These are phyloP conservation scores for Trissolcus brochymenae DNA, from an alignment of 2,888 invertebrate species.

Conservation along the genomic window DNA sequence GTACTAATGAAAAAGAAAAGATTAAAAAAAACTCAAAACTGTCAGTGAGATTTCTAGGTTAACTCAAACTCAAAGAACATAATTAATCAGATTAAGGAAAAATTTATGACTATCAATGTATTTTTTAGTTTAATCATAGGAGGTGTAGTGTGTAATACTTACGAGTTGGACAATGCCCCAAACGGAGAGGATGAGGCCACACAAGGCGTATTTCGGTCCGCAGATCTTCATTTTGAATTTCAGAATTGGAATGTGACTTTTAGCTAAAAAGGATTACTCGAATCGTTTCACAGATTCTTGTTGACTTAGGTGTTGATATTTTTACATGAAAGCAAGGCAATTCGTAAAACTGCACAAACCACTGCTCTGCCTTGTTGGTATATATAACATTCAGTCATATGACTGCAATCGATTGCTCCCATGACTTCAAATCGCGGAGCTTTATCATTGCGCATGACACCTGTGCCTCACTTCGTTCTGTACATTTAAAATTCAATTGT, in stretches of 20 bases:
- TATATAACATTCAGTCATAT: constrained; percentile 41
- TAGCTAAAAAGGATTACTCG: background rate
- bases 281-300: background rate
- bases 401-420: constrained; percentile 42
- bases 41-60: no score
- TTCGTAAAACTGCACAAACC: constrained; percentile 4
- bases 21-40: no score
- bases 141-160: constrained; percentile 71
- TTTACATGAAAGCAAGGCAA: constrained; percentile 5
- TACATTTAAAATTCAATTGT: background rate
- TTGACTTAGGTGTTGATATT: background rate
- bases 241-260: background rate
- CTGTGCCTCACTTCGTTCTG: background rate
- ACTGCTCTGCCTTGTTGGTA: constrained; percentile 10
- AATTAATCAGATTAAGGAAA: no score
- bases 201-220: constrained; percentile 94
- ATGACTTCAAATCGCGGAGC: constrained; percentile 5
- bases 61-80: no score
- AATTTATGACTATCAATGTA: no score
- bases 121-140: no score
- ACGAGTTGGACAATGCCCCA: constrained; percentile 98
- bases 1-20: no score
- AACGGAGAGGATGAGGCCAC: constrained; percentile 91
- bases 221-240: constrained; percentile 83
- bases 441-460: constrained; percentile 1